Evolutionary conservation across 2,797 vertebrate genomes (phyloP).

Genomic region (Mormyrus hasselquistii): DNA sequence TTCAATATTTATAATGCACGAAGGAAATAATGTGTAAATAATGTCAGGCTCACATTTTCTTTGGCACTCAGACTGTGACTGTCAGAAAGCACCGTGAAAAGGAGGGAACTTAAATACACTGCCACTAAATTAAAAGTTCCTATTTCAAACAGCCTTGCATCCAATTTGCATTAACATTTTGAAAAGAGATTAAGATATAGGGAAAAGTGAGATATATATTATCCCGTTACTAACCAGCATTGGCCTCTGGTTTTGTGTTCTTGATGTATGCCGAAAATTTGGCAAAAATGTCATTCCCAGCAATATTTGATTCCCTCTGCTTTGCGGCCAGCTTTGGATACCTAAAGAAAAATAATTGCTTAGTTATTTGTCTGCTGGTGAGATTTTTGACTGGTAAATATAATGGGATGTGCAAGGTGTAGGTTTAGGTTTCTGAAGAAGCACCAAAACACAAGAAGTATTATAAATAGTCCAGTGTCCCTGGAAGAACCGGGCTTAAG

Average conservation of each 20-base stretch:
- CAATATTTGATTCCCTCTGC: constrained; percentile 81
- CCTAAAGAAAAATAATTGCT: constrained; percentile 54
- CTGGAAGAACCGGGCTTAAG: not conserved
- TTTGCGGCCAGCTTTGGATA: constrained; percentile 84
- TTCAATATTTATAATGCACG: not conserved
- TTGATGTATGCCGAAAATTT: constrained; percentile 95
- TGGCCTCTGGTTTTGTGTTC: constrained; percentile 82
- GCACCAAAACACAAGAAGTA: not conserved
- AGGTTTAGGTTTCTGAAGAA: not conserved
- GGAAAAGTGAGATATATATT: not conserved
- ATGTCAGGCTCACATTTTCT: not conserved
- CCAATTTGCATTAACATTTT: not conserved
- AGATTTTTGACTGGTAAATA: not conserved
- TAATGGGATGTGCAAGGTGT: not conserved
- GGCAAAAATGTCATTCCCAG: constrained; percentile 89
- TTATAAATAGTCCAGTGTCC: not conserved
- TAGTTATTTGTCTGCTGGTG: not conserved
- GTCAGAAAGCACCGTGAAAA: not conserved
- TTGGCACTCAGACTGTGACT: not conserved
- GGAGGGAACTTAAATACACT: not conserved
- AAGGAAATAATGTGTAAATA: not conserved
- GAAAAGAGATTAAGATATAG: not conserved
- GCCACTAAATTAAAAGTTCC: not conserved
- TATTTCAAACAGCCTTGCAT: not conserved
- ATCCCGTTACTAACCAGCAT: constrained; percentile 60